A percentile compares a stretch with the other conserved stretches of the same genome.
Evolutionary conservation across 37 sponge, comb jelly and placozoan species (phyloP).

Genomic region (Eunapius fragilis): DNA sequence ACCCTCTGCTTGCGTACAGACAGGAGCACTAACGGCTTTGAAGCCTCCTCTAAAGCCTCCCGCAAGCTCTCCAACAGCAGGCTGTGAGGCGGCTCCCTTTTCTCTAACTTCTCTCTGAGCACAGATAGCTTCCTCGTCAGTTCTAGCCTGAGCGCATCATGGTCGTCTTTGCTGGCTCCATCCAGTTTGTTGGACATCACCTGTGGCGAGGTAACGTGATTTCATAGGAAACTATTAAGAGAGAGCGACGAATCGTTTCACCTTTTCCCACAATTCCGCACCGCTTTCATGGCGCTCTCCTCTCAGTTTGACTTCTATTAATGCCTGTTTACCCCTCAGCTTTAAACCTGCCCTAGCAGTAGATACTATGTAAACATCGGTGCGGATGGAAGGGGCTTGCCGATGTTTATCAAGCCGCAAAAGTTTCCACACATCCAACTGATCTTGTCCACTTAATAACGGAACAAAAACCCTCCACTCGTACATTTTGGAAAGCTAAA

Average conservation of each 20-base stretch:
- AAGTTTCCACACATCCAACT: constrained; percentile 25
- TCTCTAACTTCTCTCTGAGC: background rate
- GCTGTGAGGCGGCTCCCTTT: background rate
- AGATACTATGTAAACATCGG: constrained; percentile 31
- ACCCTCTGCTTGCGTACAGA: background rate
- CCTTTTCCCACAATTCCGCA: constrained; percentile 28
- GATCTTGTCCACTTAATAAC: background rate
- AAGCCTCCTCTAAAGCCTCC: constrained; percentile 2
- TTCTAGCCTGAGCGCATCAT: background rate
- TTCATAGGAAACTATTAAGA: background rate
- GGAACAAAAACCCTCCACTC: constrained; percentile 49
- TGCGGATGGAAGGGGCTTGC: background rate
- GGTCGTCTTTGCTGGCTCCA: background rate
- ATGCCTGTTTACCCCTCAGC: background rate
- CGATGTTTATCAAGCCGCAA: background rate
- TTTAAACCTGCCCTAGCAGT: constrained; percentile 21
- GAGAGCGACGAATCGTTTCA: background rate
- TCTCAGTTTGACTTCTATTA: constrained; percentile 35
- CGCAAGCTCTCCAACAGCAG: background rate
- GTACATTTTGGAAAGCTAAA: background rate
- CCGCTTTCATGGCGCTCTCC: background rate
- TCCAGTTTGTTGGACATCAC: background rate
- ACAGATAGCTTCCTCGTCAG: background rate
- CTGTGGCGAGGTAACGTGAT: background rate
- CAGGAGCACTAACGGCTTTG: background rate